These are phyloP conservation scores for Nesoenas mayeri DNA, from an alignment of 2,113 vertebrate genomes.

Conservation along the genomic window DNA sequence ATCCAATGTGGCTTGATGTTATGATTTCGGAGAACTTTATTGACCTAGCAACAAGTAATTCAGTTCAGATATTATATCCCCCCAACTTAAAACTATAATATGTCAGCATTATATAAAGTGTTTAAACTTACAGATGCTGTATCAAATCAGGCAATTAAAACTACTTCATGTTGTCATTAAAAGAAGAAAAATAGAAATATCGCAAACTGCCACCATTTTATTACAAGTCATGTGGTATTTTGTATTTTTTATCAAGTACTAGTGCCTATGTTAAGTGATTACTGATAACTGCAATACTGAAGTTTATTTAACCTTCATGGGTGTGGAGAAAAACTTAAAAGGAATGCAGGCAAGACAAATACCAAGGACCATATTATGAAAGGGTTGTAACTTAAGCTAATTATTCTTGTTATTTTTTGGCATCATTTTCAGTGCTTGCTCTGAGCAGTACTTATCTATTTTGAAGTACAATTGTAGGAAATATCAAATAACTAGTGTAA, in stretches of 20 bases:
- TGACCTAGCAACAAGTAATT: slow-evolving; percentile 81
- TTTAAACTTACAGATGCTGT: neutral
- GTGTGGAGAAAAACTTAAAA: neutral
- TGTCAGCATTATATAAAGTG: neutral
- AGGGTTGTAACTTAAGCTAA: neutral
- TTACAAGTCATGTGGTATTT: neutral
- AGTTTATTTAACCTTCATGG: neutral
- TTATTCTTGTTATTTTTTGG: neutral
- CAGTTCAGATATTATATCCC: neutral
- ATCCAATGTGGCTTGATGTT: slow-evolving; percentile 99
- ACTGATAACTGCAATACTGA: neutral
- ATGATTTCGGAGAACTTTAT: slow-evolving; percentile 97
- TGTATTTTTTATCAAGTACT: neutral
- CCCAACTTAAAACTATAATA: neutral
- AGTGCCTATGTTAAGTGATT: neutral
- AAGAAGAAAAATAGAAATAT: neutral
- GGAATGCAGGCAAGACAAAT: neutral
- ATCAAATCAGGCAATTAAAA: neutral
- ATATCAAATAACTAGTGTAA: slow-evolving; percentile 3
- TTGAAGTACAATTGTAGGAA: slow-evolving; percentile 1
- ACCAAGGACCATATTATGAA: neutral
- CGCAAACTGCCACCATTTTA: neutral
- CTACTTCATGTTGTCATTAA: neutral
- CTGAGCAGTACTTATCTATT: neutral
- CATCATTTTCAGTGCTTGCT: neutral